Base-by-base conservation (phyloP, 1,140 invertebrate genomes). In the Chionoecetes opilio region DNA sequence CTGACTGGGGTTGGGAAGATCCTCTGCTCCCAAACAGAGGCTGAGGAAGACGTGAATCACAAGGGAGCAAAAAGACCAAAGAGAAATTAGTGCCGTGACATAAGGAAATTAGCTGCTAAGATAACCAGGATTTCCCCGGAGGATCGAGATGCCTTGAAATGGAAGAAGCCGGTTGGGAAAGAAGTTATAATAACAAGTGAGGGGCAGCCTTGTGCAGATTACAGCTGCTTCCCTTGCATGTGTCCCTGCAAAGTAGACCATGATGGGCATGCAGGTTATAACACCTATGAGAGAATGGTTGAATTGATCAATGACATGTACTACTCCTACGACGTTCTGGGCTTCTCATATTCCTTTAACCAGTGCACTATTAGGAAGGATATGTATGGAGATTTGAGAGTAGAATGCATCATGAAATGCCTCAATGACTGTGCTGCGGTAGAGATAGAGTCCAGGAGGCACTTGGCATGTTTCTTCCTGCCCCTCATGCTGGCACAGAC, bases 171-270 rank as follows among this genome's bases (percentile, higher is more conserved):
- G 29, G 8, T n/a, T 26, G 93, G 93, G 38, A 93, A 89, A 38
- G 93, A 93, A 53, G 38, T 93, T 32, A 41, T 93, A n/a, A 93
- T 93, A 88, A 89, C 86, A n/a, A 63, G 86, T 1, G 86, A 93
- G 31, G 31, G 53, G 29, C 5, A 26, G 17, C 41, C 89, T 29
- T 93, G 93, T 75, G 2, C 0, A 32, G 17, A 34, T 31, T 93
- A 86, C 34, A 0, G 6, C 34, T 63, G 32, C 8, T 89, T 93
- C 31, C 86, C 93, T 37, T 93, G 93, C 35, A 0, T 38, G 35
- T 93, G 93, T 75, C 14, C 14, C 2, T 11, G 0, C 32, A 29
- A 88, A 31, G 86, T 75, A 21, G 63, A n/a, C 5, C 41, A 46
- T 8, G n/a, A n/a, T 17, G 11, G 32, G 53, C 26, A 37, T 17